Evolutionary conservation across 2,888 invertebrate species (phyloP), one percentile per base, ranked within the genome.

Genomic region (Lissocephala sabroskyi): DNA sequence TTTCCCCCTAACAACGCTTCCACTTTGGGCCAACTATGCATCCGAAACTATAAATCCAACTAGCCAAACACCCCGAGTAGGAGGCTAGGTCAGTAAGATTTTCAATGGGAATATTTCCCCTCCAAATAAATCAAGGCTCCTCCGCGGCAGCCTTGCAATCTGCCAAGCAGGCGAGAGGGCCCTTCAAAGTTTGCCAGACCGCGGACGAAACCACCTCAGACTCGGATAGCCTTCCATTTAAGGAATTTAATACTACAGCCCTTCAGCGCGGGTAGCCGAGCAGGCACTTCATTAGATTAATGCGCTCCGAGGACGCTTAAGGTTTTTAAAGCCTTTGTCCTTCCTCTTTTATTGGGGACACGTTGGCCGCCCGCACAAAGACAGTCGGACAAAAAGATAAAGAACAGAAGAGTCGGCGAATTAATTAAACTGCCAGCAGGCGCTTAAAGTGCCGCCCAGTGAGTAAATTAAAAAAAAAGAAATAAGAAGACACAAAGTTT

Each of bases 1-100:
- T 54, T 51, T 49, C 50, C 61, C n/a, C n/a, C n/a, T n/a, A n/a
- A n/a, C n/a, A 63, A 52, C 46, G 62, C 28, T 61, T 56, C 33
- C 35, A 30, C 32, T 55, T 32, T 42, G 35, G 14, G 4, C 7
- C 9, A 17, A 35, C 14, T 35, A 35, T 35, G 35, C 35, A 35
- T 14, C 35, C 4, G 30, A 6, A 30, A 30, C n/a, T 30, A 30
- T 4, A 35, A 35, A n/a, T 35, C 2, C 35, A 13, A 35, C 30
- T 11, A 11, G n/a, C n/a, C 4, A 35, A 35, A 35, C 16, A 35
- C 10, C 35, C 13, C 9, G 16, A 35, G 35, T 16, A 14, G 35
- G 6, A 35, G 4, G 33, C 6, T 11, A 13, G n/a, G 13, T n/a
- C 14, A 13, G 35, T 5, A 16, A 7, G 2, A n/a, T n/a, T n/a